Evolutionary conservation across 2,888 invertebrate genomes (phyloP), one percentile per base, ranked within the genome.

Genomic region (Unio delphinus): DNA sequence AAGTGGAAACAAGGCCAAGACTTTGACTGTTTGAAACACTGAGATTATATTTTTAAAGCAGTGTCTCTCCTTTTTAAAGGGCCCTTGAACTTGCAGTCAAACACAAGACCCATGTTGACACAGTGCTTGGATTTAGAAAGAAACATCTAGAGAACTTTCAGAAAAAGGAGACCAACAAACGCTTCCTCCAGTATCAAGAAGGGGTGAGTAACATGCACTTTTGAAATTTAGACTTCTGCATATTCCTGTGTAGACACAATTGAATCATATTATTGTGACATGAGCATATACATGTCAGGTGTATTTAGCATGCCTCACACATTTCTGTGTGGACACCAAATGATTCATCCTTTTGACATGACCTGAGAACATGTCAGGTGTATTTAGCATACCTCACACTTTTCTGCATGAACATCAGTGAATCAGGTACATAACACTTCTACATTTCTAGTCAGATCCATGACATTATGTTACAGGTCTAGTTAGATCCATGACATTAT

Each of bases 21-120:
- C 15, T 18, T 34, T 28, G 23, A 20, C 45, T 30, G 55, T 45
- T 8, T 34, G 23, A 54, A 55, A 30, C 20, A 30, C n/a, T 55
- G 23, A 54, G 23, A 28, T 28, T 26, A 18, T 17, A 28, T 28
- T 59, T 56, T 20, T 28, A n/a, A 26, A 15, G 11, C 61, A 61
- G 8, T 61, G 20, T 28, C 28, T 61, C 8, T 11, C n/a, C 20
- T 67, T 66, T 23, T 79, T 81, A 45, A 84, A 94, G 95, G 83
- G 95, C 95, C 2, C 88, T 95, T 68, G 95, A 95, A 82, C 89
- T 95, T 73, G 94, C 94, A 0, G 88, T 93, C 5, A 94, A 94
- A 84, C 93, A 95, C 88, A 94, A 94, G 87, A 93, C 92, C 5
- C 93, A 94, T 82, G 90, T 95, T 26, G 94, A 95, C 81, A 93